Evolutionary conservation across 2,797 vertebrate species (phyloP).

Genomic region (Hydrolagus colliei): DNA sequence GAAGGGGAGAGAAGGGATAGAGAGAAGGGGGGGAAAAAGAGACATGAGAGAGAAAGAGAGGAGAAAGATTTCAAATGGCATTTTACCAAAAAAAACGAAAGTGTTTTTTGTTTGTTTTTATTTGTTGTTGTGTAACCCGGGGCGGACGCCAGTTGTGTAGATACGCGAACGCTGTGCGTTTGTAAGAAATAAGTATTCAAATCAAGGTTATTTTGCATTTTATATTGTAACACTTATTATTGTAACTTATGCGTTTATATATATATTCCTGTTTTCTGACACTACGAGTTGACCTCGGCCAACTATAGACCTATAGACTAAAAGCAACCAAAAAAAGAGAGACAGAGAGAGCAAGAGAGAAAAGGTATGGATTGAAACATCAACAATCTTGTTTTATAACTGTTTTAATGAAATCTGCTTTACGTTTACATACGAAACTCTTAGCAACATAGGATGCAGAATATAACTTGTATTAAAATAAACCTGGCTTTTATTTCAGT

Average conservation of each 20-base stretch:
- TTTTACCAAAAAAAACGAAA: constrained; percentile 37
- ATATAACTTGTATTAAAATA: constrained; percentile 70
- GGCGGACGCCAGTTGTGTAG: constrained; percentile 37
- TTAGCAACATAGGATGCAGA: constrained; percentile 69
- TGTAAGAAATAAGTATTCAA: constrained; percentile 77
- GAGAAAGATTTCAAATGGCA: constrained; percentile 43
- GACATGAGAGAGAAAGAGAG: constrained; percentile 45
- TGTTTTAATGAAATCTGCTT: constrained; percentile 62
- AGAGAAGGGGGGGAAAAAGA: constrained; percentile 36
- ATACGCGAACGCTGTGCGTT: constrained; percentile 89
- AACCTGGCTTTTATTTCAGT: constrained; percentile 70
- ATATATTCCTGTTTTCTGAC: constrained; percentile 44
- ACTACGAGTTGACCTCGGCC: constrained; percentile 91
- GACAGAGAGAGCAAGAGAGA: constrained; percentile 39
- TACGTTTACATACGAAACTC: constrained; percentile 76
- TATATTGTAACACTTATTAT: constrained; percentile 70
- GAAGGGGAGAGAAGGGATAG: constrained; percentile 35
- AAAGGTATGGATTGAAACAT: constrained; percentile 57
- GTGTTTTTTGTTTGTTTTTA: too few species aligned
- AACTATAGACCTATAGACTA: constrained; percentile 64
- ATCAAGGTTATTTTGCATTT: constrained; percentile 71
- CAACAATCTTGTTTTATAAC: constrained; percentile 75
- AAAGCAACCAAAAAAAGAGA: constrained; percentile 39
- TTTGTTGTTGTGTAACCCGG: constrained; percentile 47
- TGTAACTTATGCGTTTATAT: constrained; percentile 90